Percentiles rank a stretch among this genome's conserved stretches.
These are phyloP conservation scores for Emys orbicularis DNA, from an alignment of 2,797 vertebrate genomes.

Conservation along the genomic window DNA sequence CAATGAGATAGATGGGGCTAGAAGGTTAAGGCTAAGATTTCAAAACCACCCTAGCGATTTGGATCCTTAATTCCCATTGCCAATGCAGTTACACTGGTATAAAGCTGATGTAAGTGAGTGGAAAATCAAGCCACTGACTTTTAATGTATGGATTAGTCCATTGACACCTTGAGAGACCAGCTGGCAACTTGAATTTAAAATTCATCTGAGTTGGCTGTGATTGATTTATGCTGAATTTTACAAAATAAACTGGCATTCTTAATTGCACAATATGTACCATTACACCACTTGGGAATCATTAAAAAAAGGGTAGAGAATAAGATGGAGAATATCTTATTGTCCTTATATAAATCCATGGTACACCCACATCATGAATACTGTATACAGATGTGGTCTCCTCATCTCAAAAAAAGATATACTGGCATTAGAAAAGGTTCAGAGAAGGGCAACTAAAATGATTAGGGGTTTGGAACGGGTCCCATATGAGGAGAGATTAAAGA, in stretches of 20 bases:
- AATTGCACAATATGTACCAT: neutral
- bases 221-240: neutral
- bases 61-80: neutral
- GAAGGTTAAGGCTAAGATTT: neutral
- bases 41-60: neutral
- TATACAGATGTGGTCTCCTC: too few relatives aligned
- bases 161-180: neutral
- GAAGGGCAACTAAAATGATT: too few relatives aligned
- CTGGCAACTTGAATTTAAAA: neutral
- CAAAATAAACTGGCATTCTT: neutral
- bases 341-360: too few relatives aligned
- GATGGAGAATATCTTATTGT: too few relatives aligned
- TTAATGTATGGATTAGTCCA: neutral
- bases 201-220: neutral
- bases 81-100: neutral
- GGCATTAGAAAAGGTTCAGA: too few relatives aligned
- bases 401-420: too few relatives aligned
- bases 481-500: too few relatives aligned
- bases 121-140: neutral
- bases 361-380: too few relatives aligned
- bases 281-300: neutral
- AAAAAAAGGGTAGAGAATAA: too few relatives aligned
- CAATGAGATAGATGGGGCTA: neutral
- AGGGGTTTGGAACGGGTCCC: too few relatives aligned
- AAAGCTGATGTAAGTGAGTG: neutral